Percentiles rank a stretch among this genome's conserved stretches.
Evolutionary conservation across 2,113 vertebrate species (phyloP).

Genomic region (Pteruthius melanotis): DNA sequence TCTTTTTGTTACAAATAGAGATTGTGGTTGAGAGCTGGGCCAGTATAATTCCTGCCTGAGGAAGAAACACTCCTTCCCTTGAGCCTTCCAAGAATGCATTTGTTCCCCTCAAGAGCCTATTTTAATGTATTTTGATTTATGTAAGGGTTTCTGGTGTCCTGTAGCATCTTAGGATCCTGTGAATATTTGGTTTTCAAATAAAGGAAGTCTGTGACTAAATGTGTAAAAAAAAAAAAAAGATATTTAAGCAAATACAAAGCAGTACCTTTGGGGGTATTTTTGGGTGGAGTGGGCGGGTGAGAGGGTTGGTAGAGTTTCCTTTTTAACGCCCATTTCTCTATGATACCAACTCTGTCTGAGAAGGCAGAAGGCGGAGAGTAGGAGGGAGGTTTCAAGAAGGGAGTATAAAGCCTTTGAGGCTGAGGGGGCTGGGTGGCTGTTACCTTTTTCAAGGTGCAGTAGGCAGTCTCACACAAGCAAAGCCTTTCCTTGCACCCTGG

Average conservation of each 20-base stretch:
- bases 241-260: neutral
- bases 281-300: fast-evolving
- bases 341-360: neutral
- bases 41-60: neutral
- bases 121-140: neutral
- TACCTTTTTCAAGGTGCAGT: neutral
- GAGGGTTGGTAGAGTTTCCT: neutral
- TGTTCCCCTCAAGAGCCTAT: neutral
- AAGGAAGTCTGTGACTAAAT: neutral
- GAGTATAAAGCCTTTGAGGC: neutral
- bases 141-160: neutral
- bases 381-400: neutral
- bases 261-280: neutral
- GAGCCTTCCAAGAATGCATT: neutral
- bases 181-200: neutral
- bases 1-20: neutral
- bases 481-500: neutral
- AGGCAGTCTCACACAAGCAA: fast-evolving
- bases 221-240: neutral
- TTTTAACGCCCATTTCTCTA: neutral
- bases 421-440: neutral
- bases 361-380: neutral
- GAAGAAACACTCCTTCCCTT: neutral
- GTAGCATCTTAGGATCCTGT: neutral
- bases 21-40: neutral